Percentiles rank a stretch among this genome's conserved stretches.
Conservation (phyloP, 2,113 vertebrate genomes). For the Stegastes partitus region DNA sequence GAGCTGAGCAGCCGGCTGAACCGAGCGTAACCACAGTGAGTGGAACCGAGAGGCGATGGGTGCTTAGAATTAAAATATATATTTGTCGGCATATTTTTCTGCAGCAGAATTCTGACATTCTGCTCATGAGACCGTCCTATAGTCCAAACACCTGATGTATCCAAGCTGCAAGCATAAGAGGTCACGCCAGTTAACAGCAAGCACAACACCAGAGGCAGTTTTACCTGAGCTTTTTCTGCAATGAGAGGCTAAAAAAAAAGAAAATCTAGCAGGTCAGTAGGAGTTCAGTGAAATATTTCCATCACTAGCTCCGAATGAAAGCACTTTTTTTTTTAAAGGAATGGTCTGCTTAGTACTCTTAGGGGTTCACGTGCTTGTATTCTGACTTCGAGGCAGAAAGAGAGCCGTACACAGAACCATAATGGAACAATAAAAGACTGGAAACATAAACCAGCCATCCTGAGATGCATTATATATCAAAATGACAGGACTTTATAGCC, state of each 20-base stretch:
- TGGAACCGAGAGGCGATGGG: neutral
- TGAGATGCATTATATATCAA: constrained; percentile 66
- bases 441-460: constrained; percentile 44
- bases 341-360: constrained; percentile 36
- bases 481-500: constrained; percentile 57
- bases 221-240: constrained; percentile 8
- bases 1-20: constrained; percentile 26
- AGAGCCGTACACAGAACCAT: constrained; percentile 39
- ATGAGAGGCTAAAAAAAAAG: no score
- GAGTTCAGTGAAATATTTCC: constrained; percentile 50
- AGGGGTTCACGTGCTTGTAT: constrained; percentile 29
- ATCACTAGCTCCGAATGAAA: constrained; percentile 32
- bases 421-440: constrained; percentile 54
- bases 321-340: constrained; percentile 37
- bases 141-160: neutral
- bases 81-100: no score
- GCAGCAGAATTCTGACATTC: neutral
- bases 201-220: neutral
- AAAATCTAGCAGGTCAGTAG: no score
- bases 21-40: constrained; percentile 24
- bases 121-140: neutral
- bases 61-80: neutral
- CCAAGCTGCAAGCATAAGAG: neutral
- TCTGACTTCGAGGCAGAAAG: constrained; percentile 35
- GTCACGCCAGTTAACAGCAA: neutral